These are phyloP conservation scores for Drosophila lacicola DNA, from an alignment of 2,888 invertebrate species.

Conservation along the genomic window DNA sequence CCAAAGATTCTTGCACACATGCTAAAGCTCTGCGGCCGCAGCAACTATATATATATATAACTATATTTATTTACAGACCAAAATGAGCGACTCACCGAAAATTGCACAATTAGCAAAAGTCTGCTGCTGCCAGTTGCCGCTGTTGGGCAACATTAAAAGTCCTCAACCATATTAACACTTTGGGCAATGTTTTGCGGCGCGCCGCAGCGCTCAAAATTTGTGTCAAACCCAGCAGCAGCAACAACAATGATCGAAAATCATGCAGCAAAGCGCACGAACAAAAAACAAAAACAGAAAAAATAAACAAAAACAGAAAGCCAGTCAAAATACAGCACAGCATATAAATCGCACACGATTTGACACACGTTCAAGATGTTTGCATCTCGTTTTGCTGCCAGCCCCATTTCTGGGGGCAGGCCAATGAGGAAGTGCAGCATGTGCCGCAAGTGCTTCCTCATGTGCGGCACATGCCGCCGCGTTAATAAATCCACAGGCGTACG, in stretches of 20 bases:
- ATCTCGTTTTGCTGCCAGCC: conserved; percentile 27
- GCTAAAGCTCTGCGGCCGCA: conserved; percentile 28
- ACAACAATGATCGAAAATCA: conserved; percentile 64
- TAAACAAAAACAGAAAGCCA: conserved; percentile 18
- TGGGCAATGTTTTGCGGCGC: conserved; percentile 75
- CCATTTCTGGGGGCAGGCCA: conserved; percentile 29
- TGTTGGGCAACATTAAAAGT: conserved; percentile 76
- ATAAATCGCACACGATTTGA: conserved; percentile 52
- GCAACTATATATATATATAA: conserved; percentile 3
- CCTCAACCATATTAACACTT: conserved; percentile 79
- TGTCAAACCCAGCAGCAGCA: conserved; percentile 57
- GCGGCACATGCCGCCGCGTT: conserved; percentile 58
- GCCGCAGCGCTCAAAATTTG: conserved; percentile 71
- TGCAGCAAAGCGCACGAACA: conserved; percentile 64
- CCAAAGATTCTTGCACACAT: conserved; percentile 66
- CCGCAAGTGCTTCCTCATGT: conserved; percentile 64
- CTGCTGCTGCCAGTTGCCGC: conserved; percentile 38
- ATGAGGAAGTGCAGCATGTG: conserved; percentile 67
- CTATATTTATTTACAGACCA: neutral
- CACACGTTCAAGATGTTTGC: conserved; percentile 39
- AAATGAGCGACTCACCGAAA: conserved; percentile 68
- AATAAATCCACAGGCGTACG: conserved; percentile 14
- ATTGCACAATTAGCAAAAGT: conserved; percentile 75
- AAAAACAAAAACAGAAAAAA: conserved; percentile 4
- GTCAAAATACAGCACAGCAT: conserved; percentile 36